Conservation (phyloP, 1,140 invertebrate genomes). For the Daktulosphaira vitifoliae region DNA sequence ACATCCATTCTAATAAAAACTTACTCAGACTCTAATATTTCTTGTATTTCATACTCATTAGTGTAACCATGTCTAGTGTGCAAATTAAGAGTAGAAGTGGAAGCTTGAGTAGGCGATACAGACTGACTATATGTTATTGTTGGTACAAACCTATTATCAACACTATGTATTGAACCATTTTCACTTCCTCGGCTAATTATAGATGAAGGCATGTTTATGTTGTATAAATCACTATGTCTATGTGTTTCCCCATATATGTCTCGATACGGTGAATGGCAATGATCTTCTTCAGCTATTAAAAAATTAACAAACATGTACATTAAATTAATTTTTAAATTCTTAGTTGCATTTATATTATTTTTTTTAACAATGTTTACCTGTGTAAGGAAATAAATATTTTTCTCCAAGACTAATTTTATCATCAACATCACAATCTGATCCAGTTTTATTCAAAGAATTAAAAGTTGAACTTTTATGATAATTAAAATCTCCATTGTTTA, state of each 20-base stretch:
- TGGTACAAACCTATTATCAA: slow-evolving; percentile 27
- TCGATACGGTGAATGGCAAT: slow-evolving; percentile 33
- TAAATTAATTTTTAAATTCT: neutral
- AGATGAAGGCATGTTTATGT: slow-evolving; percentile 13
- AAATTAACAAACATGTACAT: neutral
- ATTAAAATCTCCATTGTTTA: slow-evolving; percentile 22
- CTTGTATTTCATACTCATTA: slow-evolving; percentile 30
- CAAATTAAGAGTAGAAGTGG: slow-evolving; percentile 27
- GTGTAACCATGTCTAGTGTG: slow-evolving; percentile 25
- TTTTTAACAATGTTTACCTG: slow-evolving; percentile 41
- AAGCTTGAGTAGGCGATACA: slow-evolving; percentile 20
- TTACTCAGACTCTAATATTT: slow-evolving; percentile 29
- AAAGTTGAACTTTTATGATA: slow-evolving; percentile 25
- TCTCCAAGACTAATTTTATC: slow-evolving; percentile 38
- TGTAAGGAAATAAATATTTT: slow-evolving; percentile 46
- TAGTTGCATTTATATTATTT: neutral
- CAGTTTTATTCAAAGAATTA: slow-evolving; percentile 25
- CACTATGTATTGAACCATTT: slow-evolving; percentile 22
- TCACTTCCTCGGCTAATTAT: slow-evolving; percentile 21
- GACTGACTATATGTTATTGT: slow-evolving; percentile 17
- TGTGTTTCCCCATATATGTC: slow-evolving; percentile 16
- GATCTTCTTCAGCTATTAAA: slow-evolving; percentile 38
- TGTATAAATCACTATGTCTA: slow-evolving; percentile 20
- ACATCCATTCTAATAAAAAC: neutral
- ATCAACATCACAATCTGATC: slow-evolving; percentile 33